Base-by-base conservation (phyloP, 2,113 vertebrate genomes). In the Ptilonorhynchus violaceus region DNA sequence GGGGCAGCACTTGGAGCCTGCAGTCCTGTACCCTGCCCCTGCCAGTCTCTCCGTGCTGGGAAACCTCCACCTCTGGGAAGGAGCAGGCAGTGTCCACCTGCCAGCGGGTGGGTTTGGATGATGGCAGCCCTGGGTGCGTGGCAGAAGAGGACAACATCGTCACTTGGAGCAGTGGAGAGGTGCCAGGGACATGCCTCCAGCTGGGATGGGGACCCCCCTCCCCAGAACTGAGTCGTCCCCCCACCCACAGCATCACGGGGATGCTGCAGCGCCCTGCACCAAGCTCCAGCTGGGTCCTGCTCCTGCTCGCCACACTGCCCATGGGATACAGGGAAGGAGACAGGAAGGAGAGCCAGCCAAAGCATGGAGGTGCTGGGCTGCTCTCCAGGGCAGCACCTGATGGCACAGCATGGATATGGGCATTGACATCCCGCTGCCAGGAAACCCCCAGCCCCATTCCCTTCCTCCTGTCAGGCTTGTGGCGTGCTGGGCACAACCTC, bases 111-210 rank as follows among this genome's bases (percentile, higher is more conserved):
- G 53, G 15, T 60, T 39, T 60, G 67, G 44, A 7, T 60, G 30
- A 13, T 62, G 52, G 55, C 76, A 77, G 50, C 35, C 20, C 59
- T 14, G 8, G 3, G 27, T 33, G 50, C 0, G 0, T 69, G 78
- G 62, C 39, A 53, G 75, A 67, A 42, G 31, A 76, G 21, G 33
- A 39, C 59, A 20, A 15, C 1, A 0, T 23, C 2, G 1, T 35
- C 4, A 1, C 52, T 13, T 27, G 37, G 75, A 67, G 63, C 1
- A 1, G 30, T 25, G 37, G 15, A 52, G 74, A 75, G 41, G 44
- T 87, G 27, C 44, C 52, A 58, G n/a, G 70, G 50, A 73, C 1
- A 6, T 31, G 24, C 11, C 37, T 25, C 49, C n/a, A 37, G n/a
- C 41, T 9, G 15, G 85, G 25, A 31, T 6, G 7, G 30, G 37